Evolutionary conservation across 2,797 vertebrate genomes (phyloP).

Genomic region (Arremon aurantiirostris): DNA sequence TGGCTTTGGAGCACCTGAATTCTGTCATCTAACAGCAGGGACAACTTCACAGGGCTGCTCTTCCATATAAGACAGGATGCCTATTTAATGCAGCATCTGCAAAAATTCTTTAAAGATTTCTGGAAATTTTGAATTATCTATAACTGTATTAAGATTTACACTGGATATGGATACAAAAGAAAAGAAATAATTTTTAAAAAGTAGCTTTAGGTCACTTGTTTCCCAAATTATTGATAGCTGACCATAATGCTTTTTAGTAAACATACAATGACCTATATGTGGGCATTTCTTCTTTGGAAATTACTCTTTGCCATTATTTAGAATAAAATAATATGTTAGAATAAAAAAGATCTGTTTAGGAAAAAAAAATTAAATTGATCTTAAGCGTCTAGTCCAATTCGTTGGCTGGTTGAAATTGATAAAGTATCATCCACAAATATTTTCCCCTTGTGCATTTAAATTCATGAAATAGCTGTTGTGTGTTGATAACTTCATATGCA

Average conservation of each 20-base stretch:
- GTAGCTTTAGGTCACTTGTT: not conserved
- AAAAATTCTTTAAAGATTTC: not conserved
- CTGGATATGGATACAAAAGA: not conserved
- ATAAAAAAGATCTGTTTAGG: not conserved
- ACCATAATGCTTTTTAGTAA: not conserved
- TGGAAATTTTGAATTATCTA: not conserved
- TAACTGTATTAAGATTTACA: not conserved
- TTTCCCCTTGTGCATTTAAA: not conserved
- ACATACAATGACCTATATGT: not conserved
- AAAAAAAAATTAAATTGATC: not conserved
- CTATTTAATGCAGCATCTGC: not conserved
- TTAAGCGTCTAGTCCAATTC: not conserved
- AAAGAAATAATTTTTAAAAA: accelerated
- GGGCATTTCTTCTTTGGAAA: not conserved
- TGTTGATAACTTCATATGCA: not conserved
- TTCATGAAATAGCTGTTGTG: not conserved
- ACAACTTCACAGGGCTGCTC: not conserved
- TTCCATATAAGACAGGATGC: not conserved
- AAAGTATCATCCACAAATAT: not conserved
- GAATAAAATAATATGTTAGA: not conserved
- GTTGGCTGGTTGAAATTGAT: not conserved
- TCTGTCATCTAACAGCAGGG: not conserved
- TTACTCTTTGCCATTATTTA: not conserved
- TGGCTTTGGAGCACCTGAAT: not conserved
- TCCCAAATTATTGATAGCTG: not conserved